phyloP scores from a whole-genome alignment of 2,888 invertebrate species.

The Cephus spinipes region DNA sequence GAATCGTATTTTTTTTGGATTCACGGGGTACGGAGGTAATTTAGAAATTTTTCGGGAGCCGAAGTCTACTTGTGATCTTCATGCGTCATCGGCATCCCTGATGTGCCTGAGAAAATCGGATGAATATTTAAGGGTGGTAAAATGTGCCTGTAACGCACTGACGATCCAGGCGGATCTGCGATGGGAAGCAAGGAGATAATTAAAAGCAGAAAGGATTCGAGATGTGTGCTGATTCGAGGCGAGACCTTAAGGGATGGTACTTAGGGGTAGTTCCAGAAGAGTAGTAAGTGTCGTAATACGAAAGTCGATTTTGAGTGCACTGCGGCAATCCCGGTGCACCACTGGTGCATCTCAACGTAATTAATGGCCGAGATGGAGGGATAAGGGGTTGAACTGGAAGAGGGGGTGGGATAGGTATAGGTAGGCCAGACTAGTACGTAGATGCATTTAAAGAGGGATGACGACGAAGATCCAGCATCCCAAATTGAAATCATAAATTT shows the following conservation, averaged over 20 bases:
- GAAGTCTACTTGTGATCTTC: not conserved
- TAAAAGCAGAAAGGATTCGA: not conserved
- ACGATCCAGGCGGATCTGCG: too few relatives aligned
- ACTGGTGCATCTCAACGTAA: slow-evolving; percentile 37
- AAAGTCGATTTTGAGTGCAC: slow-evolving; percentile 37
- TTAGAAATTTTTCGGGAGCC: not conserved
- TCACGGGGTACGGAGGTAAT: not conserved
- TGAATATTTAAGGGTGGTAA: too few relatives aligned
- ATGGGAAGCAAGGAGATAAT: too few relatives aligned
- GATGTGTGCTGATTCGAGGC: not conserved
- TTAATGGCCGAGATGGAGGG: slow-evolving; percentile 46
- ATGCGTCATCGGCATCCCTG: not conserved
- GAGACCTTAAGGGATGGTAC: not conserved
- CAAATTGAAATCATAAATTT: not conserved
- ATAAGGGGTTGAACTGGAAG: slow-evolving; percentile 11
- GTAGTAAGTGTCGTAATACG: slow-evolving; percentile 22
- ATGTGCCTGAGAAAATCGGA: too few relatives aligned
- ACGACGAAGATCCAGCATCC: not conserved
- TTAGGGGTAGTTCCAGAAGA: not conserved
- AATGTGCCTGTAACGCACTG: too few relatives aligned
- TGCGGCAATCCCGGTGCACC: slow-evolving; percentile 20
- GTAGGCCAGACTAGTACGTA: not conserved
- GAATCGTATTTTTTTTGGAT: not conserved
- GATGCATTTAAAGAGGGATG: not conserved
- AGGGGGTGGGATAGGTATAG: slow-evolving; percentile 26